A percentile compares a stretch with the other conserved stretches of the same genome.
These are phyloP conservation scores for Sebastes iracundus DNA, from an alignment of 2,797 vertebrate genomes.

Conservation along the genomic window DNA sequence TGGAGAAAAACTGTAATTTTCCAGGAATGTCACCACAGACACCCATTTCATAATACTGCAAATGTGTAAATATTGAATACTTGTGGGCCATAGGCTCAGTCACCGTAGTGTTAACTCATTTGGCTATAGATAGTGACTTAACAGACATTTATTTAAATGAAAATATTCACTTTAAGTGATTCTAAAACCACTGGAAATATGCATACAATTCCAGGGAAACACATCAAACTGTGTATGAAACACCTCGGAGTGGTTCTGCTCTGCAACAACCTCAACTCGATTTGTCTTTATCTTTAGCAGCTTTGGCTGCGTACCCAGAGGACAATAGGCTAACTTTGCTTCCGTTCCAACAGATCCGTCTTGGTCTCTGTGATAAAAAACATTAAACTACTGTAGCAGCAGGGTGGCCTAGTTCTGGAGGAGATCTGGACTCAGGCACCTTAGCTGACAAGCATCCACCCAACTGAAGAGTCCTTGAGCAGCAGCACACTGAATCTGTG, in stretches of 20 bases:
- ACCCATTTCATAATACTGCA: too few relatives aligned
- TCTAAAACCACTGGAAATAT: neutral
- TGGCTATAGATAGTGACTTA: too few relatives aligned
- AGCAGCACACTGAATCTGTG: neutral
- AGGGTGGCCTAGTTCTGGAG: constrained; percentile 22
- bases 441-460: neutral
- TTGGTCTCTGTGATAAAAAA: constrained; percentile 9
- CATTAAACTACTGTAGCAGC: neutral
- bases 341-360: constrained; percentile 24
- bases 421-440: neutral
- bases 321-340: constrained; percentile 12
- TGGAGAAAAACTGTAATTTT: too few relatives aligned
- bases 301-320: constrained; percentile 26
- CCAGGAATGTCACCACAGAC: too few relatives aligned
- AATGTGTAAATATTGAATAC: too few relatives aligned
- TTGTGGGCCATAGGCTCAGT: too few relatives aligned
- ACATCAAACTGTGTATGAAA: neutral
- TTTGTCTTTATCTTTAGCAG: constrained; percentile 31
- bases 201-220: neutral
- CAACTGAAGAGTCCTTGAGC: constrained; percentile 22
- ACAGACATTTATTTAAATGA: too few relatives aligned
- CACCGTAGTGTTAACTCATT: too few relatives aligned
- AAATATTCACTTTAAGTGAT: neutral
- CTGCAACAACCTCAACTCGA: constrained; percentile 1
- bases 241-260: neutral